These are phyloP conservation scores for Drosophila mercatorum DNA, from an alignment of 2,888 invertebrate genomes.

Conservation along the genomic window DNA sequence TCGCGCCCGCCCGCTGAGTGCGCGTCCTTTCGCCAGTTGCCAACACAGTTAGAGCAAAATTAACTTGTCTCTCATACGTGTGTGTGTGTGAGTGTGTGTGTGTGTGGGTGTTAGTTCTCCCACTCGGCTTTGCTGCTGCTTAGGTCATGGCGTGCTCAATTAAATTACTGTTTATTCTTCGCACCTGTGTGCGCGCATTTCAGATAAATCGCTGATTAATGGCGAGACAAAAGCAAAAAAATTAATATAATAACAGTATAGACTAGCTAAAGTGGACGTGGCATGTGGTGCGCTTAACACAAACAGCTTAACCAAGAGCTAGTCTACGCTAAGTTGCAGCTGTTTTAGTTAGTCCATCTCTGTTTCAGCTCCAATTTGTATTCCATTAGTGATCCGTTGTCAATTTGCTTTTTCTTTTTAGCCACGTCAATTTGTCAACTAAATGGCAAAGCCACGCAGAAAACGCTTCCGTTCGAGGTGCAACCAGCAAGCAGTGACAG, in stretches of 20 bases:
- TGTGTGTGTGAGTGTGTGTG: background rate
- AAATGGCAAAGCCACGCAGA: constrained; percentile 75
- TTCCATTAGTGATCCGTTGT: background rate
- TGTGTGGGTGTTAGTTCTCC: background rate
- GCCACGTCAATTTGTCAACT: constrained; percentile 49
- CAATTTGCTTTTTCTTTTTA: constrained; percentile 10
- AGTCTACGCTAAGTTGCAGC: background rate
- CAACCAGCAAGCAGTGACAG: constrained; percentile 37
- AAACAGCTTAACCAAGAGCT: background rate
- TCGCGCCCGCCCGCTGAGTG: background rate
- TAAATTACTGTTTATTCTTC: constrained; percentile 46
- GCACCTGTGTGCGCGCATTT: constrained; percentile 25
- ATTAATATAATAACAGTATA: constrained; percentile 3
- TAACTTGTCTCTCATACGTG: constrained; percentile 12
- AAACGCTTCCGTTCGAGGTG: constrained; percentile 72
- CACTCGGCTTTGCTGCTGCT: background rate
- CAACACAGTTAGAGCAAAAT: constrained; percentile 16
- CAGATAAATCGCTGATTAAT: constrained; percentile 38
- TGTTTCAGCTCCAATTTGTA: background rate
- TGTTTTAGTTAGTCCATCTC: too few species aligned
- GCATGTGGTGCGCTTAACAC: background rate
- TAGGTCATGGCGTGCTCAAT: constrained; percentile 38
- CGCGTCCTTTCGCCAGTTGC: constrained; percentile 26
- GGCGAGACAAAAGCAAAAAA: background rate
- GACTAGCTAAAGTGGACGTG: background rate